Evolutionary conservation across 30 jellyfish, hydroid and myxozoan species (phyloP), one percentile per base, ranked within the genome.

Genomic region (Aurelia aurita complex sp. Pacific): DNA sequence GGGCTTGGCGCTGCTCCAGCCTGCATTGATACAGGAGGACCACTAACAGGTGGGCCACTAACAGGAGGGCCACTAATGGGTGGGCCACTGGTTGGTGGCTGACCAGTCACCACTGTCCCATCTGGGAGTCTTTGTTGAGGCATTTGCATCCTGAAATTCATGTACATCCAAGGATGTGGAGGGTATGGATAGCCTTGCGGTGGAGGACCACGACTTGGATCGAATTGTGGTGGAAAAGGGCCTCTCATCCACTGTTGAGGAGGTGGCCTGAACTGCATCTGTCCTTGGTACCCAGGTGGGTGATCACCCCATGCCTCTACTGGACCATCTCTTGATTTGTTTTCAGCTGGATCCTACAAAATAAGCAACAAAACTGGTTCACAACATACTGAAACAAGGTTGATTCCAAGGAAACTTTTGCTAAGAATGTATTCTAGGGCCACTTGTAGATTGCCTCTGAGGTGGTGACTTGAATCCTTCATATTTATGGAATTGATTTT

Each of bases 281-380:
- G 91, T 12, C 91, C 91, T 79, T 79, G 96, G 64, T 66, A 88
- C 15, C 96, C 96, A 16, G 68, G 83, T 18, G 87, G 67, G 16
- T 60, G 87, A 17, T 88, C 96, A 57, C 82, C 91, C 91, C 88
- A 88, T 8, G 87, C 82, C 50, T 88, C 91, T 3, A 59, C 68
- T 29, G 85, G 85, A 1, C 77, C 91, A 53, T 82, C 85, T 38
- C 12, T 64, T 12, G 72, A 33, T 52, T 72, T 82, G 57, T 43
- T 79, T 4, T 72, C 91, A 36, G 71, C 14, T 35, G 91, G n/a
- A n/a, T 70, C 91, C 91, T 82, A 14, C 10, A 59, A 42, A 14
- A 3, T 29, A 74, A 18, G 5, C 18, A 46, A 46, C 57, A 6
- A 46, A 46, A 14, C 5, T 38, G 50, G 50, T 38, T 38, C 5